These are phyloP conservation scores for Drosophila falleni DNA, from an alignment of 2,888 invertebrate species.

Conservation along the genomic window DNA sequence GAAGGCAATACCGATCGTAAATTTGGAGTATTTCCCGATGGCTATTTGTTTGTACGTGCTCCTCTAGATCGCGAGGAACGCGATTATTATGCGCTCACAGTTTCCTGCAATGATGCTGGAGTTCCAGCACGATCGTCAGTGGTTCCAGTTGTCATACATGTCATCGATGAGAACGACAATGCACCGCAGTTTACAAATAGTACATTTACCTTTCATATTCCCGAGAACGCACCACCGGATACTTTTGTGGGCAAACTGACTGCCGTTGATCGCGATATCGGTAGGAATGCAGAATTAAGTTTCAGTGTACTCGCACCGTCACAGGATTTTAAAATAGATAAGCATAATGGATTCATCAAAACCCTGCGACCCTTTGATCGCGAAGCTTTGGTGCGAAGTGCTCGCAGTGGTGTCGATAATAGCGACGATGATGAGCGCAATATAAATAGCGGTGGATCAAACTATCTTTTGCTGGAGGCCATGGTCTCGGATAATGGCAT, in stretches of 20 bases:
- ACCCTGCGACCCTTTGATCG: slow-evolving; percentile 95
- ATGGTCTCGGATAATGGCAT: slow-evolving; percentile 94
- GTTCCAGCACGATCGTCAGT: slow-evolving; percentile 91
- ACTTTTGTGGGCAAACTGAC: slow-evolving; percentile 96
- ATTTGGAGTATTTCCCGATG: slow-evolving; percentile 98
- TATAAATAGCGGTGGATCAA: slow-evolving; percentile 88
- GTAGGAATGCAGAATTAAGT: slow-evolving; percentile 95
- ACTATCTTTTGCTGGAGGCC: slow-evolving; percentile 93
- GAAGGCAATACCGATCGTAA: slow-evolving; percentile 94
- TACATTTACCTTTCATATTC: slow-evolving; percentile 95
- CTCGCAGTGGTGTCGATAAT: slow-evolving; percentile 37
- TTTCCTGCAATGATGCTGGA: slow-evolving; percentile 93
- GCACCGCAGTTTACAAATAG: slow-evolving; percentile 95
- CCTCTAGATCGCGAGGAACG: slow-evolving; percentile 94
- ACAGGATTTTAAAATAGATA: slow-evolving; percentile 94
- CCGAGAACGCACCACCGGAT: slow-evolving; percentile 94
- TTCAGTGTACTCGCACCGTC: slow-evolving; percentile 91
- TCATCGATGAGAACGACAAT: slow-evolving; percentile 98
- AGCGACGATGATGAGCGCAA: slow-evolving; percentile 41
- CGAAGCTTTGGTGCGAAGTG: slow-evolving; percentile 91
- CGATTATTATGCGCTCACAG: slow-evolving; percentile 95
- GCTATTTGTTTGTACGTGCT: slow-evolving; percentile 94
- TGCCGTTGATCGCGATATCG: slow-evolving; percentile 95
- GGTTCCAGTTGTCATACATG: slow-evolving; percentile 96
- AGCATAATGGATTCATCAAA: slow-evolving; percentile 95